phyloP scores from a whole-genome alignment of 2,888 invertebrate genomes.

The Saturnia pavonia region DNA sequence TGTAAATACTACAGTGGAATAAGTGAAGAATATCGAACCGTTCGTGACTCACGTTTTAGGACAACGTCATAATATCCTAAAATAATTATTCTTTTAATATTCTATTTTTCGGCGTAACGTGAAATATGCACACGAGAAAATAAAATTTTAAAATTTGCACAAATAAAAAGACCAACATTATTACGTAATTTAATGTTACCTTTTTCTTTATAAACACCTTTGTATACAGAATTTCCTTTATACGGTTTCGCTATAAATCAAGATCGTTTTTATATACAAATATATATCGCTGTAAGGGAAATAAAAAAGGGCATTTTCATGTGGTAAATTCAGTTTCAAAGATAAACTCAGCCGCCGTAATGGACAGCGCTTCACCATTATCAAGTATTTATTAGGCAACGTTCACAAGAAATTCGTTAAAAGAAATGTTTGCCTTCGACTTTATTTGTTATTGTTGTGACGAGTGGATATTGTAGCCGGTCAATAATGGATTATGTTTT shows the following conservation, averaged over 20 bases:
- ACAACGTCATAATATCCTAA: background rate
- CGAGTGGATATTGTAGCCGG: background rate
- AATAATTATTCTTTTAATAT: background rate
- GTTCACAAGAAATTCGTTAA: constrained; percentile 19
- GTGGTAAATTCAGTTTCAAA: constrained; percentile 48
- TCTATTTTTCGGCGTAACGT: background rate
- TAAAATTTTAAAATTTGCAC: background rate
- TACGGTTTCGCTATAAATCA: constrained; percentile 51
- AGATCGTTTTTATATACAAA: constrained; percentile 50
- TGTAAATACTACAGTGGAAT: background rate
- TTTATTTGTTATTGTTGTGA: constrained; percentile 5
- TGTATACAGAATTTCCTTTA: constrained; percentile 28
- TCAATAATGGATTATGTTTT: background rate
- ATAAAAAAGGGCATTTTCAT: constrained; percentile 33
- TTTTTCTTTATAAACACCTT: background rate
- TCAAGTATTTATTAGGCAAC: constrained; percentile 59
- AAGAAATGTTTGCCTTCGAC: constrained; percentile 10
- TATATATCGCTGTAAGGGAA: constrained; percentile 47
- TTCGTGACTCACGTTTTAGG: background rate
- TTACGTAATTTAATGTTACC: background rate
- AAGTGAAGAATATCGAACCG: background rate
- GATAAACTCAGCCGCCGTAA: constrained; percentile 53
- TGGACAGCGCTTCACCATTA: constrained; percentile 62
- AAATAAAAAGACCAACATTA: background rate
- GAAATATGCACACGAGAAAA: too few species aligned